phyloP scores from a whole-genome alignment of 2,797 vertebrate species.

The Masticophis lateralis region DNA sequence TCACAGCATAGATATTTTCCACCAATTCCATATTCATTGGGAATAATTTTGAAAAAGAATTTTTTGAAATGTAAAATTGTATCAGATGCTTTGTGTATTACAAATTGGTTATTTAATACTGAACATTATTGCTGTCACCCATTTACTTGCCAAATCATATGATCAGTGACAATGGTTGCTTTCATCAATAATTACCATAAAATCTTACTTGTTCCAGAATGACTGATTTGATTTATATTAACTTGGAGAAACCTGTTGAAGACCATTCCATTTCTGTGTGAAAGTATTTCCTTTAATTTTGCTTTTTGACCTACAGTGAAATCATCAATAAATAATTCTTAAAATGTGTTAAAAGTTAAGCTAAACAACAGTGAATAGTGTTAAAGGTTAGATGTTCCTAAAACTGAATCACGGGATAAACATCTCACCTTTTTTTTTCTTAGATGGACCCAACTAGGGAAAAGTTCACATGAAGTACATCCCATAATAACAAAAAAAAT shows the following conservation, averaged over 20 bases:
- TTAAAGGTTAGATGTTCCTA: slow-evolving; percentile 59
- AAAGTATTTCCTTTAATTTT: background rate
- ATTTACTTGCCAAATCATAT: background rate
- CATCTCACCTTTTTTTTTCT: background rate
- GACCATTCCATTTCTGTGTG: background rate
- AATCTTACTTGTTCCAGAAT: background rate
- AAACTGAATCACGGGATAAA: slow-evolving; percentile 9
- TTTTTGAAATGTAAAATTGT: background rate
- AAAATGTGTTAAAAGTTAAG: slow-evolving; percentile 57
- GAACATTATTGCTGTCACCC: background rate
- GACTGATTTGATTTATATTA: background rate
- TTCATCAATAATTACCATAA: background rate
- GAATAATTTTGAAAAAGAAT: background rate
- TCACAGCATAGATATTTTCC: background rate
- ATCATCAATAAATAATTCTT: slow-evolving; percentile 32
- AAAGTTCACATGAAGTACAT: background rate
- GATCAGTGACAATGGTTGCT: background rate
- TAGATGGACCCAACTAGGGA: background rate
- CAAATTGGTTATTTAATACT: background rate
- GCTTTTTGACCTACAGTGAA: slow-evolving; percentile 34
- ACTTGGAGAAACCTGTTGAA: background rate
- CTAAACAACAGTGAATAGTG: slow-evolving; percentile 27
- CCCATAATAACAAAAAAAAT: background rate
- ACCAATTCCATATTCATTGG: background rate
- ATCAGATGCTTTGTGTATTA: background rate